Base-by-base conservation (phyloP, 2,888 invertebrate species). In the Synanthedon andrenaeformis region DNA sequence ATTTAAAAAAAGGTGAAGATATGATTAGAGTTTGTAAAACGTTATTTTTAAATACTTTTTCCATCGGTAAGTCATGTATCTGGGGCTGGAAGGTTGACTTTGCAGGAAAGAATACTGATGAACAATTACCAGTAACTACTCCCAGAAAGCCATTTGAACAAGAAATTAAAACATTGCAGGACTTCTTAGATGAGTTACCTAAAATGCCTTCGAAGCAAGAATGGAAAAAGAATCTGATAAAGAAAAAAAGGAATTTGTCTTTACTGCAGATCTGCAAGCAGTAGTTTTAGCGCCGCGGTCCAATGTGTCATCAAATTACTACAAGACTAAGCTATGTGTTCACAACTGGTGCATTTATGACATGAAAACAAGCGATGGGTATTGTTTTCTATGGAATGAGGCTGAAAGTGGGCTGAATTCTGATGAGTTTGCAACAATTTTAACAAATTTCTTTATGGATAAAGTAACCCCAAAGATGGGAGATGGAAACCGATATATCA, bases 351-450 rank as follows among this genome's bases (percentile, higher is more conserved):
- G 55, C 51, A 52, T 59, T 50, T 60, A 55, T 50, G 52, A 60
- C 49, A 53, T 60, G 42, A 59, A 56, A 58, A 58, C 35, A 17
- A 52, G 51, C 53, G 55, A 59, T 52, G 57, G 59, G 17, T 54
- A 54, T 54, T 58, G 57, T 49, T 59, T 56, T 55, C 41, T 58
- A 42, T 57, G 58, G 57, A 58, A 58, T 52, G 57, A 61, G 54
- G 51, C 59, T 54, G 57, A 60, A 56, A 57, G 58, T 56, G 56
- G 54, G 19, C 51, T 56, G 41, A 51, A 53, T 41, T 50, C 52
- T 50, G 53, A 60, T 51, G 57, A 56, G 51, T 60, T 56, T 57
- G 56, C 57, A 54, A 57, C 56, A 50, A 57, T 60, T 54, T 51
- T 60, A 50, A 51, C 56, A 49, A 58, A 58, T 51, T 55, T 58